Conservation (phyloP, 2,797 vertebrate species). For the Dryobates pubescens region DNA sequence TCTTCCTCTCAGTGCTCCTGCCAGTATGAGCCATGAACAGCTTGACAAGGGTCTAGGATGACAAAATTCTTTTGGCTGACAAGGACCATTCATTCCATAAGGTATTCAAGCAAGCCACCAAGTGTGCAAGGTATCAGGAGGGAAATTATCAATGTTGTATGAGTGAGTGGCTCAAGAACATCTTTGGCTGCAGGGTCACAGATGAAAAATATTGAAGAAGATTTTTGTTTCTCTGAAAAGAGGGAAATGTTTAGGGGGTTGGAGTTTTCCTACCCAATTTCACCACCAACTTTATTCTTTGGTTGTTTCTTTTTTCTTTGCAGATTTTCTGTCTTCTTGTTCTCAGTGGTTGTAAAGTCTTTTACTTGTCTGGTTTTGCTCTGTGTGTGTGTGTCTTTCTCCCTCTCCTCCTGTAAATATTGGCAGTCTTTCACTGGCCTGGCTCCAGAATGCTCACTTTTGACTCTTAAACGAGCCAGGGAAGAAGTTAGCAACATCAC, state of each 20-base stretch:
- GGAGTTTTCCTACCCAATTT: not conserved
- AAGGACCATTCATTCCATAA: not conserved
- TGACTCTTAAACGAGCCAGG: not conserved
- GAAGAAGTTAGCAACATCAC: not conserved
- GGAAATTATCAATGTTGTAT: not conserved
- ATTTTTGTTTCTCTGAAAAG: not conserved
- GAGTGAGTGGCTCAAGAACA: not conserved
- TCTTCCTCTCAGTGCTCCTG: not conserved
- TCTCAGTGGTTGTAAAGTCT: constrained; percentile 47
- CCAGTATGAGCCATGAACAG: not conserved
- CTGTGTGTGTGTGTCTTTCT: constrained; percentile 58
- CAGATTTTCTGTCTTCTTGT: not conserved
- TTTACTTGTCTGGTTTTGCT: constrained; percentile 53
- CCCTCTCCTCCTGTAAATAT: constrained; percentile 25
- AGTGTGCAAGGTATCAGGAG: not conserved
- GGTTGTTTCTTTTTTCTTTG: not conserved
- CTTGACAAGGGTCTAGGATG: not conserved
- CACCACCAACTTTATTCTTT: not conserved
- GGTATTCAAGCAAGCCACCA: not conserved
- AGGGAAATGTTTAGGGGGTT: too few species aligned
- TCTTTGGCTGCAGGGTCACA: not conserved
- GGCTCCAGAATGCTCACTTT: not conserved
- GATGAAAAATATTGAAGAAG: not conserved
- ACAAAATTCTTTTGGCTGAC: not conserved
- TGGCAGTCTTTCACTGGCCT: not conserved